These are phyloP conservation scores for Monomorium pharaonis DNA, from an alignment of 1,140 invertebrate species.

Conservation along the genomic window DNA sequence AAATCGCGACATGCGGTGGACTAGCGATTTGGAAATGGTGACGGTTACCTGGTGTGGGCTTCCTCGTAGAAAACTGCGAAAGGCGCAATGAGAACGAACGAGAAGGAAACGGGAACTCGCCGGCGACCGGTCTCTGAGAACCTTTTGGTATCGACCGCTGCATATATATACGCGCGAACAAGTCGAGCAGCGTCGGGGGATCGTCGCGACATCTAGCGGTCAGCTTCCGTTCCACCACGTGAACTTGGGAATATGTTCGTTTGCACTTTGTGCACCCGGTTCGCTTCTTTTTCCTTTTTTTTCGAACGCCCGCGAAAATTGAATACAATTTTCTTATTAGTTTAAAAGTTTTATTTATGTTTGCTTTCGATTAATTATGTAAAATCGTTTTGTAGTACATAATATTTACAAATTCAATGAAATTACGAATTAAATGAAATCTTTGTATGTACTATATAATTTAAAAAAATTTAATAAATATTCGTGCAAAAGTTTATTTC, in stretches of 20 bases:
- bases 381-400: no score
- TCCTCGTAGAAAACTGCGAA: neutral
- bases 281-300: neutral
- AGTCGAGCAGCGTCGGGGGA: neutral
- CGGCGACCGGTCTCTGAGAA: conserved; percentile 15
- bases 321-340: no score
- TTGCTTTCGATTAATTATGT: no score
- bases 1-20: no score
- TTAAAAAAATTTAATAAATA: no score
- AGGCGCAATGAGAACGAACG: neutral
- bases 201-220: neutral
- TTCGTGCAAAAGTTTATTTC: no score
- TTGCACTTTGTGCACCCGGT: neutral
- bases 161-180: conserved; percentile 15
- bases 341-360: no score
- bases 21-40: no score
- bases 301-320: neutral
- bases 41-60: conserved; percentile 21
- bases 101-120: neutral
- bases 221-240: neutral
- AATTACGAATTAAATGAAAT: no score
- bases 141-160: conserved; percentile 3
- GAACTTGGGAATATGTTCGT: neutral
- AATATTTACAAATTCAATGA: no score
- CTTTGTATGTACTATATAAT: no score